These are phyloP conservation scores for Parnassius smintheus DNA, from an alignment of 2,888 invertebrate genomes.

Conservation along the genomic window DNA sequence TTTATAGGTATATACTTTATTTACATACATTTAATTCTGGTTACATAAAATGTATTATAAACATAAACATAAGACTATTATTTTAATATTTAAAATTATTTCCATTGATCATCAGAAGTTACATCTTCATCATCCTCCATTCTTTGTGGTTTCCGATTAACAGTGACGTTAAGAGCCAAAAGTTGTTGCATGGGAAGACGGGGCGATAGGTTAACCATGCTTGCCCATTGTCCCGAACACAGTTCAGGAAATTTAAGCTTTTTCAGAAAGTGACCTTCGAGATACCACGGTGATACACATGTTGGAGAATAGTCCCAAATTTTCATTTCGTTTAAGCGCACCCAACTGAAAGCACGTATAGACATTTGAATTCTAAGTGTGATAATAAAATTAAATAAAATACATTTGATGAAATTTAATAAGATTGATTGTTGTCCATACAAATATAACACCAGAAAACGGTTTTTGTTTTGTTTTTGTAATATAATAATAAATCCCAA, in stretches of 20 bases:
- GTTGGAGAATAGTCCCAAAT: constrained; percentile 86
- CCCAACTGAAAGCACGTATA: constrained; percentile 78
- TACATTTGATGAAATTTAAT: no score
- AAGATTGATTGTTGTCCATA: no score
- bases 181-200: constrained; percentile 82
- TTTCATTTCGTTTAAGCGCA: constrained; percentile 83
- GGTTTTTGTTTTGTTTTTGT: no score
- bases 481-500: no score
- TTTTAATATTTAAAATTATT: no score
- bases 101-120: constrained; percentile 53
- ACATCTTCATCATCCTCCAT: constrained; percentile 72
- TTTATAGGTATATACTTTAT: no score
- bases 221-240: constrained; percentile 90
- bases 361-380: not conserved
- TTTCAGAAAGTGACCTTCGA: constrained; percentile 85
- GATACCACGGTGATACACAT: constrained; percentile 86
- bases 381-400: no score
- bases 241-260: constrained; percentile 86
- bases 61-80: no score
- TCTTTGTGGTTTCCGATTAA: constrained; percentile 73
- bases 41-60: no score
- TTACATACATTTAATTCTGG: no score
- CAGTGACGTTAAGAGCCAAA: constrained; percentile 71
- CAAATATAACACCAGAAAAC: no score
- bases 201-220: constrained; percentile 86